Evolutionary conservation across 2,888 invertebrate species (phyloP).

Genomic region (Polymixis flavicincta): DNA sequence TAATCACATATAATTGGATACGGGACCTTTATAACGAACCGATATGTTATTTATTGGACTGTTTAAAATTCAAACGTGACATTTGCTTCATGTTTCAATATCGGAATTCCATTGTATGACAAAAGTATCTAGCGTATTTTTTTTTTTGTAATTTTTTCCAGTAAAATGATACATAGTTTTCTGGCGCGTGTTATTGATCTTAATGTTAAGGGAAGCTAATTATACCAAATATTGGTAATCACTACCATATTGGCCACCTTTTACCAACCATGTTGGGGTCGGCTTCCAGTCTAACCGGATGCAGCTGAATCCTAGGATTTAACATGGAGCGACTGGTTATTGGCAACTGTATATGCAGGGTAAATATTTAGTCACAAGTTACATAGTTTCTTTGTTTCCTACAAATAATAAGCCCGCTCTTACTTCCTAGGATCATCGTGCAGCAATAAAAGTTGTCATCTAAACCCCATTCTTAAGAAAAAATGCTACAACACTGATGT

Average conservation of each 20-base stretch:
- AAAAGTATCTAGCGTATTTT: background rate
- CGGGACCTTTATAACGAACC: conserved; percentile 46
- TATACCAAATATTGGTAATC: background rate
- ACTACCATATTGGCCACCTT: background rate
- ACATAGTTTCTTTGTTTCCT: background rate
- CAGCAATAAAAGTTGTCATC: background rate
- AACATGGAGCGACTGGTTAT: no score
- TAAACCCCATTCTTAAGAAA: background rate
- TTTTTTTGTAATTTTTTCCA: background rate
- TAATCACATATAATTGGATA: conserved; percentile 68
- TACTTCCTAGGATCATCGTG: background rate
- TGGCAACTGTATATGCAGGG: background rate
- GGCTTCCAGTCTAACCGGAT: no score
- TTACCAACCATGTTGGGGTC: no score
- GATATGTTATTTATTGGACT: conserved; percentile 60
- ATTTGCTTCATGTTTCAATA: conserved; percentile 19
- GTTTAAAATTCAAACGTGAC: conserved; percentile 46
- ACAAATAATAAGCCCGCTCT: background rate
- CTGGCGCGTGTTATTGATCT: background rate
- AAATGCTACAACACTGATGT: background rate
- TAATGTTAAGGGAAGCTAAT: background rate
- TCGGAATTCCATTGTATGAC: background rate
- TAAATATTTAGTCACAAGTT: background rate
- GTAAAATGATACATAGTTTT: background rate
- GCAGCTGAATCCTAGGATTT: no score